phyloP scores from a whole-genome alignment of 2,888 invertebrate species.

The Colostygia pectinataria region DNA sequence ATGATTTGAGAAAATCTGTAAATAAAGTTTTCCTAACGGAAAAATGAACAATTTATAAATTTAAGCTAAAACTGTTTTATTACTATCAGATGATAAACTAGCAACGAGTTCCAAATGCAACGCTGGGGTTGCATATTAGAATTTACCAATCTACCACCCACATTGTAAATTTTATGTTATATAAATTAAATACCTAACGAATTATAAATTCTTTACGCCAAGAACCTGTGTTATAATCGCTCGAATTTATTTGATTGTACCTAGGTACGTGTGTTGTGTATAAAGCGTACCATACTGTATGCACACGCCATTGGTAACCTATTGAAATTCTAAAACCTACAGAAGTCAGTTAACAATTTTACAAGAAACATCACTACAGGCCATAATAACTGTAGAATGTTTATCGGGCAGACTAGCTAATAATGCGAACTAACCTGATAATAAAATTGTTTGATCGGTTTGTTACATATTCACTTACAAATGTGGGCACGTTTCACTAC shows the following conservation, averaged over 20 bases:
- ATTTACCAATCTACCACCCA: background rate
- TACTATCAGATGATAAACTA: background rate
- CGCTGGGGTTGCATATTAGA: background rate
- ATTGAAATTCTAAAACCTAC: background rate
- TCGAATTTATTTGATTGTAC: background rate
- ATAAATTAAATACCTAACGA: background rate
- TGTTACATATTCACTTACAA: background rate
- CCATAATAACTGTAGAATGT: background rate
- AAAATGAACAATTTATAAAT: background rate
- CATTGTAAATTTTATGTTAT: background rate
- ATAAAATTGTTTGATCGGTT: background rate
- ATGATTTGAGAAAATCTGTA: background rate
- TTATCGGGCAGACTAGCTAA: background rate
- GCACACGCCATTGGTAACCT: background rate
- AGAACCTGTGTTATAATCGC: background rate
- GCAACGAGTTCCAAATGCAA: background rate
- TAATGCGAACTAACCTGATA: background rate
- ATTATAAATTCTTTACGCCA: background rate
- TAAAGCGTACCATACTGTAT: conserved; percentile 1
- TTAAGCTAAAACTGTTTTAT: background rate
- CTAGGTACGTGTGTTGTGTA: background rate
- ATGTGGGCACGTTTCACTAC: background rate
- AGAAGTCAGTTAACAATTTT: background rate
- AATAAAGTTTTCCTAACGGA: background rate
- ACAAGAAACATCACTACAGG: background rate